phyloP scores from a whole-genome alignment of 2,888 invertebrate species.

The Microctonus aethiopoides region DNA sequence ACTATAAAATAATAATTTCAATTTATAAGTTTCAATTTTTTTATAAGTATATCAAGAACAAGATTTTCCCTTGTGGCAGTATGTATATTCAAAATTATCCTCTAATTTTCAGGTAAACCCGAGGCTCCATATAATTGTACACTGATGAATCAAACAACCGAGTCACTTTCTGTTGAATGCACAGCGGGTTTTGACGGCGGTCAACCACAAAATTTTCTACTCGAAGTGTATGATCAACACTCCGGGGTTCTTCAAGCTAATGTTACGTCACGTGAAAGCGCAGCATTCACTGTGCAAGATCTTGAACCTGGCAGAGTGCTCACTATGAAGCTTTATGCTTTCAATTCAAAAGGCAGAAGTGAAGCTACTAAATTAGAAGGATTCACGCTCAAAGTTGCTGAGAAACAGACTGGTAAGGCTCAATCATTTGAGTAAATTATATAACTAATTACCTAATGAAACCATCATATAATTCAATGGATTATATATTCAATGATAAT shows the following conservation, averaged over 20 bases:
- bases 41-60: too few relatives aligned
- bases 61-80: too few relatives aligned
- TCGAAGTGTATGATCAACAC: conserved; percentile 80
- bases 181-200: conserved; percentile 82
- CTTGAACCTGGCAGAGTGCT: conserved; percentile 83
- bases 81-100: too few relatives aligned
- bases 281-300: conserved; percentile 81
- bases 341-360: conserved; percentile 85
- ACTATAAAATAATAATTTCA: too few relatives aligned
- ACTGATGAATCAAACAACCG: conserved; percentile 81
- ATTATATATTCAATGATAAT: background rate
- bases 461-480: too few relatives aligned
- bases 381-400: conserved; percentile 79
- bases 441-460: too few relatives aligned
- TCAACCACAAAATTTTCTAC: conserved; percentile 77
- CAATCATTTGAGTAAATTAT: background rate
- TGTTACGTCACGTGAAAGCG: conserved; percentile 74
- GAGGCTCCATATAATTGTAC: conserved; percentile 84
- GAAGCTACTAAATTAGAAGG: conserved; percentile 78
- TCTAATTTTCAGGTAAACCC: conserved; percentile 72
- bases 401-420: conserved; percentile 79
- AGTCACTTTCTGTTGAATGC: conserved; percentile 81
- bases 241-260: conserved; percentile 75
- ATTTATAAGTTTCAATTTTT: too few relatives aligned
- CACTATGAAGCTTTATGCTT: conserved; percentile 83